Base-by-base conservation (phyloP, 2,113 vertebrate genomes). In the Aegithalos caudatus region DNA sequence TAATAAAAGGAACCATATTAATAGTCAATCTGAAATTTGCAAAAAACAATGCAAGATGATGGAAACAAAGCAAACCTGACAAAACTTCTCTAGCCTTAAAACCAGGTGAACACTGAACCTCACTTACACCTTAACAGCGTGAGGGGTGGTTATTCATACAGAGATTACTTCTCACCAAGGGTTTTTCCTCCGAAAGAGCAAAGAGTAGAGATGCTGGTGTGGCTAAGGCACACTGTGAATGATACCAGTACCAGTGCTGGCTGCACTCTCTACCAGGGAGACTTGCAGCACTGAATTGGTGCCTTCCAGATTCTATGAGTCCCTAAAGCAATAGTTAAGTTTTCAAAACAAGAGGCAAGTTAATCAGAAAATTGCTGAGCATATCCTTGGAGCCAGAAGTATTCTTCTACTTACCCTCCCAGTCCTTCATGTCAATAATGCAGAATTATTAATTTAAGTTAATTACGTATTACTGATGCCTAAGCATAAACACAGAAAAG, bases 321-420 rank as follows among this genome's bases (percentile, higher is more conserved):
- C 60, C 50, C 51, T 56, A 88, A 62, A 93, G 74, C 74, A 73
- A 51, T 14, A 60, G 21, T n/a, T 48, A 64, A 64, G 73, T 66
- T 90, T 90, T 77, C 91, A 88, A 80, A 94, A 69, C 29, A 89
- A 92, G 54, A 82, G 24, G 67, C 20, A 86, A 83, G 76, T 76
- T 88, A 88, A 93, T 61, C 54, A 86, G 72, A n/a, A 90, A 93
- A 90, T 58, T 93, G 76, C 64, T 93, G 38, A 83, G 19, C 2
- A 2, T 40, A 88, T 62, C 19, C 54, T 90, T 77, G 58, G 50
- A 88, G 67, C 35, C 70, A 94, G 58, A 95, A 92, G n/a, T 72
- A 45, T 69, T 82, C 50, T 84, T 42, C 56, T 85, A 70, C 29
- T 87, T 69, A 62, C 9, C 31, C 47, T 79, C 71, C 14, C 50